Base-by-base conservation (phyloP, 2,797 vertebrate genomes). In the Hirundo rustica region DNA sequence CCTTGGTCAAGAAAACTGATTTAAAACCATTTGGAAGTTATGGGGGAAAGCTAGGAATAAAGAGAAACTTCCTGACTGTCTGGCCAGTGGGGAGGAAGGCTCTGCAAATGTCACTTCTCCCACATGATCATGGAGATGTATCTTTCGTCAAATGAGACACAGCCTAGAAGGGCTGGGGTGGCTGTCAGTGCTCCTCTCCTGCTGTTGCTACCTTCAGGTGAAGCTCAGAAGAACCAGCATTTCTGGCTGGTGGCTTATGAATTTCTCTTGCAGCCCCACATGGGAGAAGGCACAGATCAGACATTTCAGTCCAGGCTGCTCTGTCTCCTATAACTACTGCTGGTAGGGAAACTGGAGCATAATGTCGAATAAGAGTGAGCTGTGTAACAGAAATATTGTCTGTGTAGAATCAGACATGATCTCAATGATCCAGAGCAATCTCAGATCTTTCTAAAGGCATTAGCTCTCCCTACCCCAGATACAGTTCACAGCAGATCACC, bases 61-160 rank as follows among this genome's bases (percentile, higher is more conserved):
- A 88, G 67, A 62, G 34, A 23, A 70, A 10, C 27, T 85, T 75
- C 32, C 36, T 44, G 25, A 21, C 25, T 83, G 38, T 36, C 36
- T 60, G 81, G 57, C 40, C 30, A 19, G 19, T 7, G 16, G 26
- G 40, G 26, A 51, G 60, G 64, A 65, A 54, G 60, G 44, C 19
- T 44, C 61, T 76, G 55, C 48, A 80, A 34, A 17, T 38, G 45
- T 64, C 44, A 9, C 36, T 47, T 14, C 40, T 94, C 30, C 25
- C 22, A 9, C 11, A 0, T 18, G 38, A 16, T 54, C 30, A 3
- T 16, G 25, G 21, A 0, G 0, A 4, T 36, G 19, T 47, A 5
- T 54, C 57, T 71, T 62, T 77, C 57, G 21, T 85, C 19, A 53
- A 23, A 42, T 27, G 42, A 85, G 73, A 20, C 30, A 25, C 9